Evolutionary conservation across 2,113 vertebrate genomes (phyloP).

Genomic region (Willisornis vidua): DNA sequence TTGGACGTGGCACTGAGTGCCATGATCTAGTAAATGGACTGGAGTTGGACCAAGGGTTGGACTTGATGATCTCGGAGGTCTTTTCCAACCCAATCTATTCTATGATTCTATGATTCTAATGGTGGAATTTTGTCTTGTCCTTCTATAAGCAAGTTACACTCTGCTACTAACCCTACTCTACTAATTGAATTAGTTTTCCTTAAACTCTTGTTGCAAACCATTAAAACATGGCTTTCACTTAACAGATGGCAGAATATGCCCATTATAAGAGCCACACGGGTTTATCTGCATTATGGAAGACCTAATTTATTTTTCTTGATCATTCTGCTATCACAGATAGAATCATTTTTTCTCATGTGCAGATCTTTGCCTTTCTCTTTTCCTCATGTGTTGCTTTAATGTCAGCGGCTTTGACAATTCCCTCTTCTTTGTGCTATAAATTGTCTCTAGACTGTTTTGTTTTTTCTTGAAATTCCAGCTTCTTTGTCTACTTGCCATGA

Average conservation of each 20-base stretch:
- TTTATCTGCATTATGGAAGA: conserved; percentile 39
- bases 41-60: too few relatives aligned
- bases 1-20: too few relatives aligned
- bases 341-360: conserved; percentile 30
- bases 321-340: conserved; percentile 14
- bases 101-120: background rate
- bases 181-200: background rate
- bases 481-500: background rate
- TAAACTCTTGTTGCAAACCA: background rate
- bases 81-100: too few relatives aligned
- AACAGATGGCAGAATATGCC: background rate
- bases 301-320: conserved; percentile 42
- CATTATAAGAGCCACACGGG: background rate
- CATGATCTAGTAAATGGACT: too few relatives aligned
- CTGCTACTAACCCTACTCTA: background rate
- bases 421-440: background rate
- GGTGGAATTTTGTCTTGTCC: background rate
- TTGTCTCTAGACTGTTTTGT: background rate
- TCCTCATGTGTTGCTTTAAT: background rate
- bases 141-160: background rate
- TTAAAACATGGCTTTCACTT: background rate
- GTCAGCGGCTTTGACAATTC: background rate
- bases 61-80: too few relatives aligned
- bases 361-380: background rate
- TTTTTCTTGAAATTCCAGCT: background rate